phyloP scores from a whole-genome alignment of 2,888 invertebrate genomes.

The Andrena flavipes region DNA sequence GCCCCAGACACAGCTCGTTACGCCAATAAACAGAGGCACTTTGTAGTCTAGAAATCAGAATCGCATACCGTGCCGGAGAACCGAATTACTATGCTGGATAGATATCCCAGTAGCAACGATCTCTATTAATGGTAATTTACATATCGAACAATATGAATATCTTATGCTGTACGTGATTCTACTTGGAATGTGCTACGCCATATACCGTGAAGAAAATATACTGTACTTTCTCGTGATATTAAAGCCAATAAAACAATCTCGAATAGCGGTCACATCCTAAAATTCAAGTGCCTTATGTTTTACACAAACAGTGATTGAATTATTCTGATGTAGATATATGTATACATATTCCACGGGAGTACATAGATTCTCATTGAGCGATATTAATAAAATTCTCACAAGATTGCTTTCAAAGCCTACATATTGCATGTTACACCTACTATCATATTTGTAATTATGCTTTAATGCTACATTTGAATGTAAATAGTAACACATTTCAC shows the following conservation, averaged over 20 bases:
- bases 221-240: slow-evolving; percentile 3
- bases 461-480: slow-evolving; percentile 27
- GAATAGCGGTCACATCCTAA: slow-evolving; percentile 27
- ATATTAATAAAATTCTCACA: slow-evolving; percentile 15
- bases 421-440: slow-evolving; percentile 24
- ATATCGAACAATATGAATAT: slow-evolving; percentile 47
- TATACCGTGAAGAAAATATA: slow-evolving; percentile 24
- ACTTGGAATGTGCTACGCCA: slow-evolving; percentile 9
- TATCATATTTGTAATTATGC: slow-evolving; percentile 35
- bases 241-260: slow-evolving; percentile 9
- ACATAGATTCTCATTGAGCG: slow-evolving; percentile 4
- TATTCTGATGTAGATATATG: slow-evolving; percentile 26
- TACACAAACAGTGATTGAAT: slow-evolving; percentile 21
- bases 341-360: slow-evolving; percentile 8
- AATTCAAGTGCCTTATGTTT: slow-evolving; percentile 59
- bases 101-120: slow-evolving; percentile 71
- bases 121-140: slow-evolving; percentile 64
- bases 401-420: slow-evolving; percentile 16
- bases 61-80: slow-evolving; percentile 84
- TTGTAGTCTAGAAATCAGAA: slow-evolving; percentile 85
- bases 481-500: slow-evolving; percentile 26
- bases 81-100: slow-evolving; percentile 80
- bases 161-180: slow-evolving; percentile 32
- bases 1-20: slow-evolving; percentile 96
- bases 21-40: slow-evolving; percentile 94